Percentiles rank a stretch among this genome's conserved stretches.
phyloP scores from a whole-genome alignment of 2,888 invertebrate species.

The Eristalis intricaria region DNA sequence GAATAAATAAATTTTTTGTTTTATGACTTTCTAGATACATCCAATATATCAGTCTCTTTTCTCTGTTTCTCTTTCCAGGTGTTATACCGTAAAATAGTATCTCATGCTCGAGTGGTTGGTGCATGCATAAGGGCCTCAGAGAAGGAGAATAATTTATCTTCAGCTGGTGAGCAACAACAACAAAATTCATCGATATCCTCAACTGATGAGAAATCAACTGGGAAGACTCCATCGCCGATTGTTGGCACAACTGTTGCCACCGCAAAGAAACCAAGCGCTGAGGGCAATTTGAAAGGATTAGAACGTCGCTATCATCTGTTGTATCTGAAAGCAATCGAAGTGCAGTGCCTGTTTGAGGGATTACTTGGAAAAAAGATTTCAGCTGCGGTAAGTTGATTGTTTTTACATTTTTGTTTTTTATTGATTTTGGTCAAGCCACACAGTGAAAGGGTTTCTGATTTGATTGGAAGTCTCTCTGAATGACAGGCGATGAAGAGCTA shows the following conservation, averaged over 20 bases:
- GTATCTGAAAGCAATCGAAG: slow-evolving; percentile 94
- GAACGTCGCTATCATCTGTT: slow-evolving; percentile 95
- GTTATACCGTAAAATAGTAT: slow-evolving; percentile 96
- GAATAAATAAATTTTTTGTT: slow-evolving; percentile 23
- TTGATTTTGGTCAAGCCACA: background rate
- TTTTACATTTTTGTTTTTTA: background rate
- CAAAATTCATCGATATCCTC: slow-evolving; percentile 76
- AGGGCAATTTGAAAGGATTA: slow-evolving; percentile 83
- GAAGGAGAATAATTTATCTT: slow-evolving; percentile 78
- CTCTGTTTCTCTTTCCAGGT: slow-evolving; percentile 84
- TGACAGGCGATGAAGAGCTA: background rate
- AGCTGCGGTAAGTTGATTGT: slow-evolving; percentile 83
- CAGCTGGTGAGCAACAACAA: slow-evolving; percentile 72
- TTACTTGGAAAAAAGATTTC: slow-evolving; percentile 87
- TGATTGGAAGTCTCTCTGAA: background rate
- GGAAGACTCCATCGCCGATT: slow-evolving; percentile 75
- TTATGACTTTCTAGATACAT: slow-evolving; percentile 35
- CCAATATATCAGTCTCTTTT: slow-evolving; percentile 21
- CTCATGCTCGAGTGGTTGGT: slow-evolving; percentile 93
- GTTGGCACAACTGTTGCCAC: slow-evolving; percentile 74
- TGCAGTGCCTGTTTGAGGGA: slow-evolving; percentile 95
- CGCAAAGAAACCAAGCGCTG: slow-evolving; percentile 70
- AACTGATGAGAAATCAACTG: slow-evolving; percentile 73
- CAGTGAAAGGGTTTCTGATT: background rate
- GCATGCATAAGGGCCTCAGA: slow-evolving; percentile 87